Base-by-base conservation (phyloP, 2,888 invertebrate genomes). In the Nebria salina region DNA sequence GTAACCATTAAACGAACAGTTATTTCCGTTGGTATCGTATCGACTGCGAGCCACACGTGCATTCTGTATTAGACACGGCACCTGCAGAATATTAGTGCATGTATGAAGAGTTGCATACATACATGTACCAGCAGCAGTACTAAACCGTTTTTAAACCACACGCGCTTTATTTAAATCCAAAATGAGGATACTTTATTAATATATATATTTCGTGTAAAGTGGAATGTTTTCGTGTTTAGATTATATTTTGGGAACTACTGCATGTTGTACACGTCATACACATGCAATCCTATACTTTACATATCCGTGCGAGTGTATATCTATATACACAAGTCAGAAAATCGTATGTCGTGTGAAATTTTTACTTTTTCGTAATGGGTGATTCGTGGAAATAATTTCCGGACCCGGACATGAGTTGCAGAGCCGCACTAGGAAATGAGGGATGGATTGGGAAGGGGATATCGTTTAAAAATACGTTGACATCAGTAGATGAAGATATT, bases 1-100 rank as follows among this genome's bases (percentile, higher is more conserved):
- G 20, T 76, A 70, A 64, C 76, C 76, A 76, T 76, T 76, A 76
- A 76, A 76, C 70, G 76, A 76, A 76, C 76, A 76, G 76, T 76
- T 76, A 76, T 76, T 70, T 76, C 76, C 76, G 68, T 15, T 70
- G 76, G 41, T 76, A 76, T 20, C 70, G 41, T 76, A 76, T 20
- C 76, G 76, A 41, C 68, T 41, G 76, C 41, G 54, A 54, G 54
- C 54, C 11, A 54, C 76, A 76, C 68, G 68, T 76, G 70, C 68
- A 76, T 26, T 66, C 66, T 66, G 66, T 42, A 76, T 76, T 76
- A 76, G 76, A 66, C 76, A 66, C 42, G 41, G 34, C 65, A 64
- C 75, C 75, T 75, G 64, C 75, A 75, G 54, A 54, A 43, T 73
- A 73, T 73, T 73, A 73, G 73, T 43, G 26, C 34, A 34, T 72